Conservation (phyloP, 1,140 invertebrate species). For the Stegodyphus dumicola region DNA sequence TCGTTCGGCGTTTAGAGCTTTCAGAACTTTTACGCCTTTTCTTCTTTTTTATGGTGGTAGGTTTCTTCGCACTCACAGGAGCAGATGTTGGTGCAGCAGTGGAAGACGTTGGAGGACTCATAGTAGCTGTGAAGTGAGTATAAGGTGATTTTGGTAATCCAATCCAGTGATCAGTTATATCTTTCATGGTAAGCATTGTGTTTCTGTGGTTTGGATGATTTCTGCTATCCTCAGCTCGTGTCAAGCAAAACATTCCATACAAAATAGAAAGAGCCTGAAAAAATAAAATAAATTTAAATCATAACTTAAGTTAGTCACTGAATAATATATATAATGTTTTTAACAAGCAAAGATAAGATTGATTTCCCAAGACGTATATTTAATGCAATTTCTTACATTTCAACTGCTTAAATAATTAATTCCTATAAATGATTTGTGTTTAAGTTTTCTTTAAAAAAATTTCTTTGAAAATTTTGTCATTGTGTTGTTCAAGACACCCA, state of each 20-base stretch:
- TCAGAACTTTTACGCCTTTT: background rate
- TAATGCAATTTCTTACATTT: background rate
- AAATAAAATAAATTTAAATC: background rate
- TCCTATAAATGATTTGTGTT: background rate
- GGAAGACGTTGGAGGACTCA: background rate
- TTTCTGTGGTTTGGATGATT: slow-evolving; percentile 40
- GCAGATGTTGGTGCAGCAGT: slow-evolving; percentile 17
- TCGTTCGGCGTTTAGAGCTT: background rate
- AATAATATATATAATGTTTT: background rate
- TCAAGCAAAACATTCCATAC: background rate
- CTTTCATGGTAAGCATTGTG: slow-evolving; percentile 12
- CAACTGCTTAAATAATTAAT: background rate
- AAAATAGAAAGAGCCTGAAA: background rate
- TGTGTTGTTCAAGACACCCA: too few species aligned
- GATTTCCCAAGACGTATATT: background rate
- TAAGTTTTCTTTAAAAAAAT: too few species aligned
- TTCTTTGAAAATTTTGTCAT: too few species aligned
- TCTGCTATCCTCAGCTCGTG: background rate
- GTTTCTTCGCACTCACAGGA: slow-evolving; percentile 4
- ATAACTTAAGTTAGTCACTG: background rate
- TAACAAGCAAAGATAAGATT: background rate
- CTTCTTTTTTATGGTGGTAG: background rate
- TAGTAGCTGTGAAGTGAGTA: background rate
- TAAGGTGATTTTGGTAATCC: slow-evolving; percentile 53
- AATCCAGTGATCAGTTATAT: slow-evolving; percentile 31